phyloP scores from a whole-genome alignment of 1,140 invertebrate genomes.

The Hesperophylax magnus region DNA sequence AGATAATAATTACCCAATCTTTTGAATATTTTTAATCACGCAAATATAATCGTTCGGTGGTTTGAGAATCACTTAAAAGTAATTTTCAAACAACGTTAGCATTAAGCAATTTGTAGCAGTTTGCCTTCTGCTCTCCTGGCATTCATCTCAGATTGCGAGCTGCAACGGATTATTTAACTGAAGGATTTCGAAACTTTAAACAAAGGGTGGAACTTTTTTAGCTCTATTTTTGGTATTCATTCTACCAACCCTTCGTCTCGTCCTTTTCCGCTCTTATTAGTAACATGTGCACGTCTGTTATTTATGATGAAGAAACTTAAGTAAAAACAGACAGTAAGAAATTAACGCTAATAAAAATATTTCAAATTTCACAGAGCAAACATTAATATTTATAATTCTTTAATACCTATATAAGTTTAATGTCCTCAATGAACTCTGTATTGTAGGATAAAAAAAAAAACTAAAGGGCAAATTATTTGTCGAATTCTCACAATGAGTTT shows the following conservation, averaged over 20 bases:
- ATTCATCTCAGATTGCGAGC: neutral
- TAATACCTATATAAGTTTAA: too few relatives aligned
- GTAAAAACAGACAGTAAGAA: neutral
- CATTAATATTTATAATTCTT: too few relatives aligned
- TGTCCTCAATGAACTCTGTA: too few relatives aligned
- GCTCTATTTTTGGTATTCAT: neutral
- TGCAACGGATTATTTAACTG: conserved; percentile 23
- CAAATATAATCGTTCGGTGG: neutral
- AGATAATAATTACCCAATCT: too few relatives aligned
- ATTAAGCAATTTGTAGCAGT: conserved; percentile 54
- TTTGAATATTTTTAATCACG: neutral
- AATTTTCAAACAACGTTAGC: conserved; percentile 28
- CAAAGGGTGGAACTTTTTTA: conserved; percentile 27
- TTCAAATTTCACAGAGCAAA: too few relatives aligned
- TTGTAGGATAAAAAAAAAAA: too few relatives aligned
- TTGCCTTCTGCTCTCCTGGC: conserved; percentile 14
- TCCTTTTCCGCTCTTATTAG: conserved; percentile 17
- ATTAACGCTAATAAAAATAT: too few relatives aligned
- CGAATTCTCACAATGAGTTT: too few relatives aligned
- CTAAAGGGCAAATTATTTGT: too few relatives aligned
- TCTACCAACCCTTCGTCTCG: conserved; percentile 13
- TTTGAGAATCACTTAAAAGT: neutral
- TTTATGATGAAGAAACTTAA: neutral
- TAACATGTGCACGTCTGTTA: conserved; percentile 5
- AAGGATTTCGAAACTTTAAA: conserved; percentile 2